phyloP scores from a whole-genome alignment of 2,113 vertebrate genomes.

The human (Homo sapiens) region GRCh38 chr3:70482001-70482500 shows the following conservation, averaged over 20 bases:
- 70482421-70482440: background rate
- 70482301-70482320: background rate
- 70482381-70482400: background rate
- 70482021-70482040: background rate
- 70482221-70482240: background rate
- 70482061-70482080: background rate
- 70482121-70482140: background rate
- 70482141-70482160: background rate
- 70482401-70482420: background rate
- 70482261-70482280: background rate
- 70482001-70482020: background rate
- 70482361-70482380: background rate
- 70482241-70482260: background rate
- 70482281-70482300: background rate
- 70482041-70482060: background rate
- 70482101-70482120: background rate
- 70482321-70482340: background rate
- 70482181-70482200: background rate
- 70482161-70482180: background rate
- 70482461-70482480: background rate
- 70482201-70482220: background rate
- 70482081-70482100: background rate
- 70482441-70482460: background rate
- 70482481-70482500: background rate
- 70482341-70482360: background rate